Conservation (phyloP, 1,140 invertebrate species). For the Monochamus saltuarius region DNA sequence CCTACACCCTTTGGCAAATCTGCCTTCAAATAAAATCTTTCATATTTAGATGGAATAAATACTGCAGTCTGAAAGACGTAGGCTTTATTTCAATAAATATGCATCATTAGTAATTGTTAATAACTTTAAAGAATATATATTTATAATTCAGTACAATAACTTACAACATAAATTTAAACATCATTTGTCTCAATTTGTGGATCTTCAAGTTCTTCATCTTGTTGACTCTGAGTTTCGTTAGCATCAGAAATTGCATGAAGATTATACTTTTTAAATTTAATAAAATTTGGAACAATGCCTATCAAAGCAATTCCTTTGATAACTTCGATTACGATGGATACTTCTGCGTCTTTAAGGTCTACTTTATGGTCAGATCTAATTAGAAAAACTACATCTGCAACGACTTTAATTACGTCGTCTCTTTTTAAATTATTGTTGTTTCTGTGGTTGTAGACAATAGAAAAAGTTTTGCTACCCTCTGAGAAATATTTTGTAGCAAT, state of each 20-base stretch:
- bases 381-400: conserved; percentile 67
- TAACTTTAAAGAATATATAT: no score
- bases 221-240: no score
- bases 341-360: conserved; percentile 72
- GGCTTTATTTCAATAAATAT: no score
- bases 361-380: conserved; percentile 73
- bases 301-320: conserved; percentile 68
- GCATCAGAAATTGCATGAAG: conserved; percentile 49
- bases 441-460: conserved; percentile 77
- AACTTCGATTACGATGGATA: conserved; percentile 78
- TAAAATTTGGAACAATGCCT: conserved; percentile 66
- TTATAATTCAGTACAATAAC: no score
- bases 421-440: conserved; percentile 74
- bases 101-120: no score
- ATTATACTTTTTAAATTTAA: conserved; percentile 71
- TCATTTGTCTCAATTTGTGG: no score
- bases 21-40: no score
- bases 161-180: no score
- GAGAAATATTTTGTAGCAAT: conserved; percentile 76
- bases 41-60: no score
- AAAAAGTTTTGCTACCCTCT: conserved; percentile 70
- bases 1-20: no score
- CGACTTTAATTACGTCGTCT: conserved; percentile 67
- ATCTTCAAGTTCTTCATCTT: no score
- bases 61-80: no score